Evolutionary conservation across 2,113 vertebrate species (phyloP), one percentile per base, ranked within the genome.

Genomic region (Lipophrys pholis): DNA sequence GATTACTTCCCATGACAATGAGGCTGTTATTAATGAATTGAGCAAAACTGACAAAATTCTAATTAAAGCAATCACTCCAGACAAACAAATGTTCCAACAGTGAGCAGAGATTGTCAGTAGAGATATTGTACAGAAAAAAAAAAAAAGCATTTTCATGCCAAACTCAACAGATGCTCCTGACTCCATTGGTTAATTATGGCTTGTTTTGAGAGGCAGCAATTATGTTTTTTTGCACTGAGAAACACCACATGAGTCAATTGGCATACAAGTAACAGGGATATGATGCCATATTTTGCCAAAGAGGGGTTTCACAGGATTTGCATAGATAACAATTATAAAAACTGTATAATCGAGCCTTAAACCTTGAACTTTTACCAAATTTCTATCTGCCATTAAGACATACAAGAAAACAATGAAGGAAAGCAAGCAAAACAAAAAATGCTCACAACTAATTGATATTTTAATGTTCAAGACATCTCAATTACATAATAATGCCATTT

Each of bases 141-240:
- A 30, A 64, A 82, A 76, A 72, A 12, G 16, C 45, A 52, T 66
- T 83, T 84, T 64, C n/a, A 36, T 84, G 68, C 74, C 66, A 55
- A 62, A 71, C 66, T 82, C 79, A 70, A 84, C 86, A 87, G 78
- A 86, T 85, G 79, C 80, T 89, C 46, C 60, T 83, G 68, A 80
- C 80, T 85, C 78, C 82, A 85, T 69, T 85, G 81, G 80, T 85
- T 93, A 87, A 92, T 92, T 90, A 90, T 71, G 80, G 85, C 89
- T 87, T 83, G 67, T 87, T 90, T 89, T 73, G 79, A 88, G 83
- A 89, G 82, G 86, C 72, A 86, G 83, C 74, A 83, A 84, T 93
- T 91, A 90, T 84, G 84, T 30, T 30, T 80, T 87, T 91, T 86
- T 86, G 62, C 79, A 74, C 62, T 66, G 61, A 82, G 73, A 79